Evolutionary conservation across 1,140 invertebrate species (phyloP).

Genomic region (Lepidurus arcticus): DNA sequence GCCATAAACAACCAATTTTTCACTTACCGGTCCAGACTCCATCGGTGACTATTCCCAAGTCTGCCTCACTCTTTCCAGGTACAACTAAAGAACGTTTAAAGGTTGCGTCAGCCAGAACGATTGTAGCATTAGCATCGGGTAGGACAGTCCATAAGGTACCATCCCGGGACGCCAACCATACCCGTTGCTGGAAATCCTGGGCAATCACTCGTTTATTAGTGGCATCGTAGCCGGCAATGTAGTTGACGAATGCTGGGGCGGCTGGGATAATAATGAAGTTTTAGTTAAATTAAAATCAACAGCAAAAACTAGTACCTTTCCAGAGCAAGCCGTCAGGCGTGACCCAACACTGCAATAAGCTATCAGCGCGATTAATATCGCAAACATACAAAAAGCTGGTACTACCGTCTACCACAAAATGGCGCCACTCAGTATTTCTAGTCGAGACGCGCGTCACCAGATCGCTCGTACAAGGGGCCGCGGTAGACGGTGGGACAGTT

Average conservation of each 20-base stretch:
- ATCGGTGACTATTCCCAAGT: neutral
- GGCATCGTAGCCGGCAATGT: neutral
- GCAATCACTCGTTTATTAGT: neutral
- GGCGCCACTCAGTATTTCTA: neutral
- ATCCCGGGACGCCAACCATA: neutral
- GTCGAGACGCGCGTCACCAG: neutral
- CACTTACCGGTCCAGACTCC: neutral
- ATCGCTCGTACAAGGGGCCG: neutral
- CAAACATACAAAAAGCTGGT: neutral
- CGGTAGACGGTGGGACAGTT: neutral
- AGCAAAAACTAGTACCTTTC: neutral
- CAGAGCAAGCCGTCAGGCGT: neutral
- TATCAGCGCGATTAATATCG: neutral
- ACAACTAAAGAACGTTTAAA: neutral
- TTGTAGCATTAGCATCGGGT: neutral
- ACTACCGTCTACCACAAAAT: slow-evolving; percentile 7
- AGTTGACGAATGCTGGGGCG: neutral
- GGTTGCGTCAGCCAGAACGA: neutral
- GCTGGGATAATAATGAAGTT: neutral
- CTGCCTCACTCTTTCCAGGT: neutral
- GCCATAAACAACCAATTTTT: neutral
- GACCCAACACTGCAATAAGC: neutral
- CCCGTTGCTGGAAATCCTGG: neutral
- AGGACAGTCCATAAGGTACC: neutral
- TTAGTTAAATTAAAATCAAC: neutral